Evolutionary conservation across 2,888 invertebrate genomes (phyloP).

Genomic region (Drosophila meridionalis): DNA sequence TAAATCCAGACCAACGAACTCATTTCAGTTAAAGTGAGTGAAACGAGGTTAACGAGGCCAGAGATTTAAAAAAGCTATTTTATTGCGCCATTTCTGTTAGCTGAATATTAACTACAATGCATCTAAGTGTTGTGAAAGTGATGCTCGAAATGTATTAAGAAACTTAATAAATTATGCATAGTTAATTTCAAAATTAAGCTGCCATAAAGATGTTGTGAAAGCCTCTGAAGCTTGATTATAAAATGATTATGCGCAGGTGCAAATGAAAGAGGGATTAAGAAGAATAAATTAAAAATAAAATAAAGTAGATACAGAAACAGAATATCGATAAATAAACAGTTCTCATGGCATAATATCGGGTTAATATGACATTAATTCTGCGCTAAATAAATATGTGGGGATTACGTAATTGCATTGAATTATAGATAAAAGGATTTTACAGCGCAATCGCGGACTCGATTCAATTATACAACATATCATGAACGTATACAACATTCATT

Average conservation of each 20-base stretch:
- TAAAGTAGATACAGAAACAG: background rate
- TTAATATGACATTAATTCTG: slow-evolving; percentile 6
- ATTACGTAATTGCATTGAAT: slow-evolving; percentile 21
- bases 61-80: background rate
- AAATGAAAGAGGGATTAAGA: background rate
- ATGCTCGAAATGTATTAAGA: background rate
- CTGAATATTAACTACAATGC: background rate
- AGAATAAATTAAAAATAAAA: slow-evolving; percentile 2
- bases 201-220: background rate
- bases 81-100: background rate
- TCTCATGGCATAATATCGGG: slow-evolving; percentile 7
- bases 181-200: background rate
- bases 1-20: slow-evolving; percentile 7
- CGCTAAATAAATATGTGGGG: slow-evolving; percentile 23
- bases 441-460: background rate
- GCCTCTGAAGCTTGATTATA: background rate
- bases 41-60: slow-evolving; percentile 5
- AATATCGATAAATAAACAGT: slow-evolving; percentile 8
- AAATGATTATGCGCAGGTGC: slow-evolving; percentile 51
- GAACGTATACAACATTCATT: background rate
- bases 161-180: background rate
- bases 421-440: slow-evolving; percentile 8
- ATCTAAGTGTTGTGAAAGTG: background rate
- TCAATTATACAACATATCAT: background rate
- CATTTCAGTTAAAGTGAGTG: background rate